Evolutionary conservation across 2,113 vertebrate species (phyloP), one percentile per base, ranked within the genome.

Genomic region (Onychostruthus taczanowskii): DNA sequence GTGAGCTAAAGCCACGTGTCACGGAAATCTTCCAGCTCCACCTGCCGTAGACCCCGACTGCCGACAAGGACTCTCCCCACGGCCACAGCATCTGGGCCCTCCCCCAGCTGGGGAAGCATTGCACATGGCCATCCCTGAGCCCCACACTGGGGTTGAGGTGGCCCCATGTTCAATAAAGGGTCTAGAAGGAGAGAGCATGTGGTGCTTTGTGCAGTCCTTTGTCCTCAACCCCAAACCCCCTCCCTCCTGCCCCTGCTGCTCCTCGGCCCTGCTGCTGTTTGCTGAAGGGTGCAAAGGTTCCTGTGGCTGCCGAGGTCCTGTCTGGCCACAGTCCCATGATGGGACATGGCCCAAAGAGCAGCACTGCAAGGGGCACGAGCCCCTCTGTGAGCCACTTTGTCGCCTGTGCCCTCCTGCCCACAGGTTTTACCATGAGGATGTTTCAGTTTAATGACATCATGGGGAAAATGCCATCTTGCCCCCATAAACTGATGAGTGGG

Each of bases 21-120:
- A 97, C 89, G 0, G 98, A 99, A 62, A 98, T 95, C 22, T 98
- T 98, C 43, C 98, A 99, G 94, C 96, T 99, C 85, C 72, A 83
- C 26, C 85, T 99, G 77, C 90, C 98, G 58, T 99, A 98, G 95
- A 13, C 30, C 61, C 41, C 0, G 2, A 22, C 27, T 1, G 2
- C 59, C 0, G 0, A 39, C 43, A 43, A 23, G 49, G 76, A 47
- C 24, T n/a, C 14, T 76, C 16, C 22, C 50, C 46, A 11, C 0
- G 0, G 37, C 43, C 0, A 0, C 59, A 62, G 49, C 44, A 78
- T 28, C 46, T 47, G 44, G 53, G 55, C 22, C 10, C 21, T 39
- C 30, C 41, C 26, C 8, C 8, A 49, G 21, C 39, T 1, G 1
- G 14, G 26, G 28, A 7, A 88, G 2, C 67, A 68, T 44, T 1